phyloP scores from a whole-genome alignment of 1,140 invertebrate genomes.

The Apis laboriosa region DNA sequence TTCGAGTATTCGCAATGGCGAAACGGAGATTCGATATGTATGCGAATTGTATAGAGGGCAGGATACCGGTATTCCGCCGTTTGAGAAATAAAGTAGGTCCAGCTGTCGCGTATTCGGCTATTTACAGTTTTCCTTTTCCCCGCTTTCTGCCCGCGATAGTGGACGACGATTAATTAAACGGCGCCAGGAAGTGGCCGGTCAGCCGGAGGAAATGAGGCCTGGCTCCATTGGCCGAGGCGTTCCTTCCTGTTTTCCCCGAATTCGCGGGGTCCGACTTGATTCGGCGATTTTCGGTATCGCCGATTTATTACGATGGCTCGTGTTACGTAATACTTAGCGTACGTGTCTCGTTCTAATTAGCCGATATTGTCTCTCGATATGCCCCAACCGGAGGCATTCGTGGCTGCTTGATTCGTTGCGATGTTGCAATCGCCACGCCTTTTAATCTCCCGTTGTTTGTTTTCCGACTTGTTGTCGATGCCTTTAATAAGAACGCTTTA shows the following conservation, averaged over 20 bases:
- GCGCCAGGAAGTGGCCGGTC: constrained; percentile 33
- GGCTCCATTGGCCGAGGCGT: background rate
- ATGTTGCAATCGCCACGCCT: constrained; percentile 52
- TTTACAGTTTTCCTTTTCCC: constrained; percentile 16
- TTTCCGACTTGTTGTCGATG: constrained; percentile 34
- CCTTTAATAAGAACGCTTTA: constrained; percentile 34
- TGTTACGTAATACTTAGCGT: constrained; percentile 44
- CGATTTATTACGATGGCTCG: background rate
- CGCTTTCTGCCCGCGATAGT: background rate
- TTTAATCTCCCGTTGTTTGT: constrained; percentile 54
- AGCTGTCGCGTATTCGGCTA: constrained; percentile 14
- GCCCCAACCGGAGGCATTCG: constrained; percentile 6
- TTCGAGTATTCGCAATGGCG: background rate
- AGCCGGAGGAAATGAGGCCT: constrained; percentile 40
- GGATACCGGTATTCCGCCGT: background rate
- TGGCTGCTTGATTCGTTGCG: constrained; percentile 18
- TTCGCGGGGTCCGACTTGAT: background rate
- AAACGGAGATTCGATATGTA: background rate
- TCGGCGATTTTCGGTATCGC: background rate
- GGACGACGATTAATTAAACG: constrained; percentile 43
- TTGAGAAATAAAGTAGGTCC: background rate
- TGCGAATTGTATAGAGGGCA: background rate
- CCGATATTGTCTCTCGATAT: constrained; percentile 25
- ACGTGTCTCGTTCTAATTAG: constrained; percentile 52
- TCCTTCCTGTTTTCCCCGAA: constrained; percentile 41